Conservation (phyloP, 2,888 invertebrate species). For the Chelonus formosanus region DNA sequence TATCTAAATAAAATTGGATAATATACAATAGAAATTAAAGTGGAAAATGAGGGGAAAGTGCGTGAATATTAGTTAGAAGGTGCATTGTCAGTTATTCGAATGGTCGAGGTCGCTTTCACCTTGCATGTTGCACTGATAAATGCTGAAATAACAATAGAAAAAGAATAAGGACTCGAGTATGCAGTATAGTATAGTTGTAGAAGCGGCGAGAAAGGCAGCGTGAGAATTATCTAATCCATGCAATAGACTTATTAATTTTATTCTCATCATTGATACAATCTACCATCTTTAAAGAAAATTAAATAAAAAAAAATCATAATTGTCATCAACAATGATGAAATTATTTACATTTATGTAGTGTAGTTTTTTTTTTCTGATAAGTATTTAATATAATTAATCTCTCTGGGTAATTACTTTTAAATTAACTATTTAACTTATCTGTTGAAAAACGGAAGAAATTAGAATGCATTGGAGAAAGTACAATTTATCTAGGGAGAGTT, state of each 20-base stretch:
- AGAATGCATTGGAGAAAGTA: slow-evolving; percentile 7
- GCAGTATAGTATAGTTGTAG: not conserved
- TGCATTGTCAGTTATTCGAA: slow-evolving; percentile 35
- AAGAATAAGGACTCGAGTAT: slow-evolving; percentile 10
- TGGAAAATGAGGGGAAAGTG: slow-evolving; percentile 42
- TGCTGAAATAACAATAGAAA: slow-evolving; percentile 31
- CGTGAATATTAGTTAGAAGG: slow-evolving; percentile 38
- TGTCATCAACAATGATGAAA: too few species aligned
- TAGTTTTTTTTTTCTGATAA: too few species aligned
- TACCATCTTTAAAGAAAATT: not conserved
- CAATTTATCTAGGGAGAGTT: slow-evolving; percentile 48
- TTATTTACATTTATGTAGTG: too few species aligned
- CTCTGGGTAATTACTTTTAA: too few species aligned
- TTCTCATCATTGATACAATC: not conserved
- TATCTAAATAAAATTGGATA: slow-evolving; percentile 23
- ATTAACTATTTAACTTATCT: not conserved
- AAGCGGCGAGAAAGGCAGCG: slow-evolving; percentile 30
- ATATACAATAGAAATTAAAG: slow-evolving; percentile 27
- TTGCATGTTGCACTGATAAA: slow-evolving; percentile 32
- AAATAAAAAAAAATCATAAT: too few species aligned
- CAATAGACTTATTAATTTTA: not conserved
- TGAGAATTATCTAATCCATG: slow-evolving; percentile 41
- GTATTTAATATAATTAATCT: too few species aligned
- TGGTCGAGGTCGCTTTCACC: slow-evolving; percentile 38
- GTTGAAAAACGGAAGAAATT: slow-evolving; percentile 8